Base-by-base conservation (phyloP, 2,797 vertebrate genomes). In the Adelosebastes latens region DNA sequence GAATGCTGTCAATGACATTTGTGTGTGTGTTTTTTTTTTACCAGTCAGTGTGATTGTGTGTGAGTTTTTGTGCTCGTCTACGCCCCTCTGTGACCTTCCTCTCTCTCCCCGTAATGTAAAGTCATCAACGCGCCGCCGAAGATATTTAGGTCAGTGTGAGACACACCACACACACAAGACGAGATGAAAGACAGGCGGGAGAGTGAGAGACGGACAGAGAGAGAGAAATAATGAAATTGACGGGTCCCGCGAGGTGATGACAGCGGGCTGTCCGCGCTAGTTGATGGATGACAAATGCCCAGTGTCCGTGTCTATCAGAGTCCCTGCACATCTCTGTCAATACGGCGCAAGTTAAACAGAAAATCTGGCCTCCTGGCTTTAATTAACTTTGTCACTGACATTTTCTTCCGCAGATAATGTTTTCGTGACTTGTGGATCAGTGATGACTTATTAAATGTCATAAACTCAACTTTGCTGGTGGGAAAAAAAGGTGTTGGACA, bases 231-330 rank as follows among this genome's bases (percentile, higher is more conserved):
- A 86, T 89, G 81, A 86, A 86, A 91, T 79, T 86, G 85, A 91
- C 87, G 62, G 86, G 77, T 85, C 85, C 64, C 78, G 22, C 79
- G 89, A 90, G 83, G 81, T 81, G 86, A 80, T 90, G 92, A 89
- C 92, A 90, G 91, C 88, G 32, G 74, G 82, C 85, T 25, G 81
- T 91, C 87, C 86, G 78, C 89, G 55, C 88, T 63, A 4, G 70
- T 70, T 92, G 92, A 93, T 78, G 84, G 90, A 88, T 88, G 92
- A 89, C 84, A 92, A 91, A 91, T 70, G 86, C 64, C 89, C 75
- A 2, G 72, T 80, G 84, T 89, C 82, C 76, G 55, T 80, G 88
- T 88, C 86, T 59, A 81, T 92, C 85, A 88, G 79, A 49, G 75
- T 81, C 80, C 36, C 80, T 5, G 73, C 82, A 80, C 78, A 39